These are phyloP conservation scores for Magallana gigas DNA, from an alignment of 1,140 invertebrate genomes.

Conservation along the genomic window DNA sequence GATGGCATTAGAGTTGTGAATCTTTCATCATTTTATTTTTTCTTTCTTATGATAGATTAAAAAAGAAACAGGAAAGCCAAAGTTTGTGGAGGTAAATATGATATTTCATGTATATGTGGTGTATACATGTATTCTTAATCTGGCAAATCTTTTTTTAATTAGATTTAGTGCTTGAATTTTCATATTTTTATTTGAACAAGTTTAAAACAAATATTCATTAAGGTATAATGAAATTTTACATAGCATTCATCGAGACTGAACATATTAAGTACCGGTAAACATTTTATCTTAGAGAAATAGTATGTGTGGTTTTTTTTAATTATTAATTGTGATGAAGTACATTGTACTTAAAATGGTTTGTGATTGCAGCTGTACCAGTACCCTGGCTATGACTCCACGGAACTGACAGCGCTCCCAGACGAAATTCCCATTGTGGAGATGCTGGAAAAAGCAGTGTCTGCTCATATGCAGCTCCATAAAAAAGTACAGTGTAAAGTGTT, in stretches of 20 bases:
- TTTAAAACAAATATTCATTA: no score
- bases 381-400: slow-evolving; percentile 74
- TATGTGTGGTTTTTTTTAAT: no score
- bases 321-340: no score
- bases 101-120: not conserved
- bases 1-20: not conserved
- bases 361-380: slow-evolving; percentile 72
- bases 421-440: slow-evolving; percentile 69
- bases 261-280: no score
- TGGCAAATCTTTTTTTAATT: no score
- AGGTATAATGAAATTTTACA: no score
- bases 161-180: no score
- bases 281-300: no score
- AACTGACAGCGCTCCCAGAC: slow-evolving; percentile 74
- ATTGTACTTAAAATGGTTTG: not conserved
- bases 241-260: no score
- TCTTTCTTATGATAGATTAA: slow-evolving; percentile 61
- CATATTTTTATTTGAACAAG: no score
- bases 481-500: slow-evolving; percentile 61
- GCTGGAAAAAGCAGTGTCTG: slow-evolving; percentile 72
- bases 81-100: slow-evolving; percentile 75
- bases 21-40: not conserved
- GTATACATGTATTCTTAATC: no score
- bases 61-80: slow-evolving; percentile 75
- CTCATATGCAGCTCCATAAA: slow-evolving; percentile 70